These are phyloP conservation scores for Caenorhabditis sp. DNA, from an alignment of 2,888 invertebrate genomes.

Conservation along the genomic window DNA sequence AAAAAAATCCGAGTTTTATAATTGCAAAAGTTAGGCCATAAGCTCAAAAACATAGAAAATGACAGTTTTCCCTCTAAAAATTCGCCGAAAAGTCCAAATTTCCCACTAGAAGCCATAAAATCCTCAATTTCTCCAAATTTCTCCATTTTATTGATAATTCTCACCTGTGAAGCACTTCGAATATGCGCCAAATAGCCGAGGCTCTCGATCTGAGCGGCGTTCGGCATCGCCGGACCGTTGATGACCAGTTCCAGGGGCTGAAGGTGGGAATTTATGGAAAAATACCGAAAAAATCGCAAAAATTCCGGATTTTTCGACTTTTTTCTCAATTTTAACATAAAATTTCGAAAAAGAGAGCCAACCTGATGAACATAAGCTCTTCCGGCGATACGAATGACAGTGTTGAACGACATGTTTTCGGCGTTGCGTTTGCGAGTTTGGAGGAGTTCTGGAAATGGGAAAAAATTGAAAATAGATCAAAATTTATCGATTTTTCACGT, in stretches of 20 bases:
- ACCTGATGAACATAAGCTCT: constrained; percentile 66
- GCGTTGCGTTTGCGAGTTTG: constrained; percentile 67
- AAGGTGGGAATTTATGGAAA: constrained; percentile 6
- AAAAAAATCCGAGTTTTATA: too few relatives aligned
- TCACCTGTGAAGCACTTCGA: constrained; percentile 54
- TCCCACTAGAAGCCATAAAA: too few relatives aligned
- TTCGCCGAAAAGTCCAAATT: too few relatives aligned
- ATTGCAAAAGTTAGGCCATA: too few relatives aligned
- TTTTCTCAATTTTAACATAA: background rate
- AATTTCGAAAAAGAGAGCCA: background rate
- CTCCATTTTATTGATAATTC: constrained; percentile 15
- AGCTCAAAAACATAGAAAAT: too few relatives aligned
- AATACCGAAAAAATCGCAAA: too few relatives aligned
- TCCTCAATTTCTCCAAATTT: background rate
- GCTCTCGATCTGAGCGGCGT: constrained; percentile 58
- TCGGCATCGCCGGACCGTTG: constrained; percentile 70
- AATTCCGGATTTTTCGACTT: background rate
- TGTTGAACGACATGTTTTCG: constrained; percentile 70
- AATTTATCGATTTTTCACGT: background rate
- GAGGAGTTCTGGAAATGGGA: constrained; percentile 53
- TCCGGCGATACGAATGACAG: constrained; percentile 63
- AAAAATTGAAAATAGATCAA: background rate
- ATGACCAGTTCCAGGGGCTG: constrained; percentile 64
- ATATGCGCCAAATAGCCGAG: constrained; percentile 69
- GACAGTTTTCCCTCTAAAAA: too few relatives aligned